Base-by-base conservation (phyloP, 1,140 invertebrate species). In the Micrasema longulum region DNA sequence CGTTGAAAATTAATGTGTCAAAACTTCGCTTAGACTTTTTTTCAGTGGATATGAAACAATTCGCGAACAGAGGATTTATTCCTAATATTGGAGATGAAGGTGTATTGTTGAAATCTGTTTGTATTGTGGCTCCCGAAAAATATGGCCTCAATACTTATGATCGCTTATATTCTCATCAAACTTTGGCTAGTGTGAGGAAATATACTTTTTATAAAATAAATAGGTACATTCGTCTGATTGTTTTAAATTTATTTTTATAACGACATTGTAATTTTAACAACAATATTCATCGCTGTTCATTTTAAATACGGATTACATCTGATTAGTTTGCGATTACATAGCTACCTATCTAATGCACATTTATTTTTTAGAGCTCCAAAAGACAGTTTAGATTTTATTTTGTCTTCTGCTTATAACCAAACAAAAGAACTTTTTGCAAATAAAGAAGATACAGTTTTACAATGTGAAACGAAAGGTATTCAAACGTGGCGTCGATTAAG, bases 161-260 rank as follows among this genome's bases (percentile, higher is more conserved):
- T 26, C 79, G 89, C n/a, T 79, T 90, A 20, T 89, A 83, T 77
- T 86, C 86, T 22, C 89, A 90, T 74, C 89, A 90, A 71, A 91
- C 89, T 0, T 81, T 90, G 69, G 79, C 88, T 77, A 78, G 88
- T 83, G 70, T 86, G 80, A 76, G 84, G 79, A 80, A 83, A 82
- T 77, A 87, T 77, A 76, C 81, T 80, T 79, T 89, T 83, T 82
- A 80, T 78, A 77, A 81, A 62, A 81, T 82, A 10, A 80, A 80
- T 55, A 78, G 76, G 82, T 84, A 60, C 48, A 22, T 16, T 31
- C 2, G 5, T 35, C 12, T n/a, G 11, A 35, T 55, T 55, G n/a
- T 5, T 2, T 48, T 31, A 31, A n/a, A n/a, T n/a, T n/a, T n/a
- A n/a, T n/a, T n/a, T n/a, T n/a, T n/a, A n/a, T n/a, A n/a, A n/a